Evolutionary conservation across 2,797 vertebrate genomes (phyloP).

Genomic region (Synaphobranchus kaupii): DNA sequence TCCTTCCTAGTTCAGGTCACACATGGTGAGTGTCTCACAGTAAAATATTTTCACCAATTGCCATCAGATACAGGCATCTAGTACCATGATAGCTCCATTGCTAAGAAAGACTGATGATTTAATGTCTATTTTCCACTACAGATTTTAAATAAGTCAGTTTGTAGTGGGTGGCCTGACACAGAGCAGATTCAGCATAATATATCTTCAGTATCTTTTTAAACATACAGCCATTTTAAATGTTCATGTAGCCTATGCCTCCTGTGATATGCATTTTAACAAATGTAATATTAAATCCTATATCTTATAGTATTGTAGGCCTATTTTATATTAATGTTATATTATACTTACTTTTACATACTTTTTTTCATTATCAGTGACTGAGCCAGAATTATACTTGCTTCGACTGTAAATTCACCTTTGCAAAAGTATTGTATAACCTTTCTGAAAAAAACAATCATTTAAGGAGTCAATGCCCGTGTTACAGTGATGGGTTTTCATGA

Average conservation of each 20-base stretch:
- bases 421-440: not conserved
- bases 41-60: not conserved
- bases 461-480: not conserved
- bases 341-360: not conserved
- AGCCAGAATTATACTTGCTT: not conserved
- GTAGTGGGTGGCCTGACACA: not conserved
- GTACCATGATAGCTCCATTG: not conserved
- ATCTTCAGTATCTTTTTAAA: not conserved
- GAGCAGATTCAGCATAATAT: not conserved
- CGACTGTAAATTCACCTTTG: not conserved
- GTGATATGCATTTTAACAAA: not conserved
- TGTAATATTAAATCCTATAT: not conserved
- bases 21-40: not conserved
- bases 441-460: constrained; percentile 12
- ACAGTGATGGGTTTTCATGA: not conserved
- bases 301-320: not conserved
- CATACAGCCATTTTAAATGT: not conserved
- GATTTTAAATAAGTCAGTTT: not conserved
- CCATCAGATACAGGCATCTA: not conserved
- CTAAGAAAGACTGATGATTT: not conserved
- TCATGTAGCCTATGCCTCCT: not conserved
- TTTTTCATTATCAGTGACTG: not conserved
- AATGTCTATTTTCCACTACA: not conserved
- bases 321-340: no score
- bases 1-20: not conserved